Conservation (phyloP, 2,888 invertebrate genomes). For the Torymus tubicola region DNA sequence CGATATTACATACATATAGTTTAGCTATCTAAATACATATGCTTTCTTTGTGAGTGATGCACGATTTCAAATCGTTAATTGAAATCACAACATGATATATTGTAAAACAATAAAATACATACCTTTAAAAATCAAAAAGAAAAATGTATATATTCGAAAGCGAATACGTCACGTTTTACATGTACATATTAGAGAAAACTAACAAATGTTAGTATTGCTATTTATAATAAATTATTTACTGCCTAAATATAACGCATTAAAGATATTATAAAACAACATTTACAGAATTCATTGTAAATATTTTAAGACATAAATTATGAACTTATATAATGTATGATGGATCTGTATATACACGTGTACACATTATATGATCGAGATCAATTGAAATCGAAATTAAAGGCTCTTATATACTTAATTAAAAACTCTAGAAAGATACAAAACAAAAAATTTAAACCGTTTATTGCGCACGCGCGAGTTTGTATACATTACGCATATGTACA, state of each 20-base stretch:
- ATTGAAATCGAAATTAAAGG: too few relatives aligned
- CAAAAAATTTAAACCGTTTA: too few relatives aligned
- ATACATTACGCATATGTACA: too few relatives aligned
- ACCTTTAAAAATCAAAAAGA: constrained; percentile 12
- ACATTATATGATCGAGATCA: too few relatives aligned
- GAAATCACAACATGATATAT: not conserved
- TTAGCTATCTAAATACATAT: not conserved
- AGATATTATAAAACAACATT: constrained; percentile 7
- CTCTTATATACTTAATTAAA: too few relatives aligned
- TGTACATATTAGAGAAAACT: not conserved
- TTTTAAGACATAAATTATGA: too few relatives aligned
- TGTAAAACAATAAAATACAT: constrained; percentile 11
- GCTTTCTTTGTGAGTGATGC: not conserved
- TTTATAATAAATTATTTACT: constrained; percentile 9
- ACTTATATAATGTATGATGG: too few relatives aligned
- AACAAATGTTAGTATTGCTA: not conserved
- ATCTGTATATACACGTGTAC: too few relatives aligned
- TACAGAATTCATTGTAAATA: too few relatives aligned
- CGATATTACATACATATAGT: constrained; percentile 22
- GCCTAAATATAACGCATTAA: constrained; percentile 9
- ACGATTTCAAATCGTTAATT: constrained; percentile 32
- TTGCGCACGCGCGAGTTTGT: too few relatives aligned
- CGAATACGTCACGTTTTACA: constrained; percentile 10
- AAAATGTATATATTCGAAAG: not conserved
- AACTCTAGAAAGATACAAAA: too few relatives aligned